Evolutionary conservation across 2,113 vertebrate genomes (phyloP).

Genomic region (Tyto alba): DNA sequence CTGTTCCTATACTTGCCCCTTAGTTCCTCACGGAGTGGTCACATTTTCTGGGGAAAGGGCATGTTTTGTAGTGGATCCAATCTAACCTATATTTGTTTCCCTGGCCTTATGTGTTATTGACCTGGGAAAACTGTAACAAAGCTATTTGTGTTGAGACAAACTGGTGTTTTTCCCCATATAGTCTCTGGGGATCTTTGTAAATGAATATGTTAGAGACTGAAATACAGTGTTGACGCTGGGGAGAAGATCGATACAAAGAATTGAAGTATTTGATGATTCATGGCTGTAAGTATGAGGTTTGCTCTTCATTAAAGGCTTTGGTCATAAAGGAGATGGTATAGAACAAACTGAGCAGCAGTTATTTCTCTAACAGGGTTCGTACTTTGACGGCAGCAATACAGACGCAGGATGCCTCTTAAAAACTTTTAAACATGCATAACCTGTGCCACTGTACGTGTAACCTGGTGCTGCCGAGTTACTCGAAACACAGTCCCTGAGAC

Average conservation of each 20-base stretch:
- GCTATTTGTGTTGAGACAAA: not conserved
- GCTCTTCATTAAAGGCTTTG: not conserved
- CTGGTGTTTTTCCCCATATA: not conserved
- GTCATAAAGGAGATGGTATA: not conserved
- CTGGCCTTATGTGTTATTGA: not conserved
- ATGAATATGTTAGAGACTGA: not conserved
- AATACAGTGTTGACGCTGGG: not conserved
- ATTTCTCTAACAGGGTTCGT: not conserved
- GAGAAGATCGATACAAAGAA: not conserved
- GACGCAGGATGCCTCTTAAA: not conserved
- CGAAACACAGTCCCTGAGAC: no score
- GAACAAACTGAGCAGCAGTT: not conserved
- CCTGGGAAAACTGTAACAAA: not conserved
- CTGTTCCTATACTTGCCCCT: no score
- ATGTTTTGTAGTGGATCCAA: not conserved
- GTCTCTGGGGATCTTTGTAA: not conserved
- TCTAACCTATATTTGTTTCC: not conserved
- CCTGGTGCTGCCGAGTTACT: not conserved
- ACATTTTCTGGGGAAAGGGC: accelerated
- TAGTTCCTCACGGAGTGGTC: not conserved
- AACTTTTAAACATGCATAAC: not conserved
- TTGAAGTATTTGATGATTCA: not conserved
- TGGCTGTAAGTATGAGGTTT: not conserved
- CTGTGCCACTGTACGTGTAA: not conserved
- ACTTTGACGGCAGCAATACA: not conserved